These are phyloP conservation scores for Nibea coibor DNA, from an alignment of 2,113 vertebrate species.

Conservation along the genomic window DNA sequence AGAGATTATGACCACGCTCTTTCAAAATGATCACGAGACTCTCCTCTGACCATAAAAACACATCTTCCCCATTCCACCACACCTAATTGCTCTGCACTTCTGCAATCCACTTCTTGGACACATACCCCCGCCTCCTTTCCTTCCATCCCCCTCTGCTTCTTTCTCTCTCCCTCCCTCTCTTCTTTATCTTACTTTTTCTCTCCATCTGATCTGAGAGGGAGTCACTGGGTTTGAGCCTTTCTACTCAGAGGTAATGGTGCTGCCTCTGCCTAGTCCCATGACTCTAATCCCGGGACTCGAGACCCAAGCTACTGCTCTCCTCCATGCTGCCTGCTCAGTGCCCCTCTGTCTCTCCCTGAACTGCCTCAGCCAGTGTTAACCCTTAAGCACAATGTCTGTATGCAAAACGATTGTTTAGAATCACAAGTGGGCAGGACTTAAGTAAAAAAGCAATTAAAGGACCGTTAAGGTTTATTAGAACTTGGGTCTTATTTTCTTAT, in stretches of 20 bases:
- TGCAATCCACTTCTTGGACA: slow-evolving; percentile 42
- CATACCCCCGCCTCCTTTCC: neutral
- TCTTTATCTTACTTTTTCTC: slow-evolving; percentile 49
- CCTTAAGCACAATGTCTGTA: slow-evolving; percentile 41
- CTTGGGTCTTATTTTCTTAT: neutral
- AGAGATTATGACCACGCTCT: slow-evolving; percentile 61
- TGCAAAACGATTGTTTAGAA: slow-evolving; percentile 22
- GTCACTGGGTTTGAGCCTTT: slow-evolving; percentile 79
- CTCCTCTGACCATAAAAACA: slow-evolving; percentile 60
- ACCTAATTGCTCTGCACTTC: slow-evolving; percentile 69
- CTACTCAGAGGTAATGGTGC: slow-evolving; percentile 76
- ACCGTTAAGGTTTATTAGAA: neutral
- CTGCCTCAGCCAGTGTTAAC: slow-evolving; percentile 59
- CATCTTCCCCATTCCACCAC: slow-evolving; percentile 56
- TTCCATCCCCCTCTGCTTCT: slow-evolving; percentile 29
- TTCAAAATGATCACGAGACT: slow-evolving; percentile 71
- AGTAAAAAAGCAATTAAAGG: neutral
- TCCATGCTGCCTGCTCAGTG: slow-evolving; percentile 65
- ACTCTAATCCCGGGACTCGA: slow-evolving; percentile 80
- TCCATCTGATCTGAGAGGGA: slow-evolving; percentile 70
- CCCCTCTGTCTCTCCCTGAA: slow-evolving; percentile 61
- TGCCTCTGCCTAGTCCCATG: slow-evolving; percentile 80
- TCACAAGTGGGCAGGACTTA: neutral
- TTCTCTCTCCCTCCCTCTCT: slow-evolving; percentile 38
- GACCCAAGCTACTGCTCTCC: slow-evolving; percentile 68